A percentile compares a stretch with the other conserved stretches of the same genome.
Conservation (phyloP, 2,888 invertebrate species). For the Hesperia comma region DNA sequence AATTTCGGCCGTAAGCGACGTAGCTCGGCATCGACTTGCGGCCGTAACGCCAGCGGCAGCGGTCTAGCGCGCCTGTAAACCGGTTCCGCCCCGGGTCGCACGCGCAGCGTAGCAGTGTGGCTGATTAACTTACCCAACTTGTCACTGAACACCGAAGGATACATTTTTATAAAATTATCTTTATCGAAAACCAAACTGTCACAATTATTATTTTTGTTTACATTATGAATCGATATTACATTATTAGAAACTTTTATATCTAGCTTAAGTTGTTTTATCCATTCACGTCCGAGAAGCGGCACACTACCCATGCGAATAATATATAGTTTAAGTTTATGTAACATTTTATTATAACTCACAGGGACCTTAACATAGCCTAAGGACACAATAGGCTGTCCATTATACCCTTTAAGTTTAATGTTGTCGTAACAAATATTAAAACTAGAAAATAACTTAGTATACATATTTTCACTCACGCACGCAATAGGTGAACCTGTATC, state of each 20-base stretch:
- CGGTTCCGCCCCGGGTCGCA: conserved; percentile 3
- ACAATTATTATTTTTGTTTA: too few relatives aligned
- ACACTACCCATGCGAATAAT: background rate
- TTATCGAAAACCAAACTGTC: too few relatives aligned
- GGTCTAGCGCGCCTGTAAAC: conserved; percentile 11
- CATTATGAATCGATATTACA: background rate
- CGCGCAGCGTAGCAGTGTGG: background rate
- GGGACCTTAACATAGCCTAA: background rate
- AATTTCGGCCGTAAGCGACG: too few relatives aligned
- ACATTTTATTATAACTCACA: background rate
- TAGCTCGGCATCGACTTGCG: conserved; percentile 10
- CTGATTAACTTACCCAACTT: conserved; percentile 3
- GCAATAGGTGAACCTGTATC: conserved; percentile 5
- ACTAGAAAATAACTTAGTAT: background rate
- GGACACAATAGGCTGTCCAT: background rate
- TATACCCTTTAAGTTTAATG: conserved; percentile 8
- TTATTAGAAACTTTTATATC: background rate
- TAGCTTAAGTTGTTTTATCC: conserved; percentile 5
- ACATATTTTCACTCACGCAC: conserved; percentile 10
- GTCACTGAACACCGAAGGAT: conserved; percentile 14
- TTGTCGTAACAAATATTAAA: background rate
- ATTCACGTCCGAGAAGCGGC: conserved; percentile 9
- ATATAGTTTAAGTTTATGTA: conserved; percentile 3
- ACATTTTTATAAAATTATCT: background rate
- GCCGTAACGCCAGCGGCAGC: conserved; percentile 12